Evolutionary conservation across 2,888 invertebrate species (phyloP).

Genomic region (Tuta absoluta): DNA sequence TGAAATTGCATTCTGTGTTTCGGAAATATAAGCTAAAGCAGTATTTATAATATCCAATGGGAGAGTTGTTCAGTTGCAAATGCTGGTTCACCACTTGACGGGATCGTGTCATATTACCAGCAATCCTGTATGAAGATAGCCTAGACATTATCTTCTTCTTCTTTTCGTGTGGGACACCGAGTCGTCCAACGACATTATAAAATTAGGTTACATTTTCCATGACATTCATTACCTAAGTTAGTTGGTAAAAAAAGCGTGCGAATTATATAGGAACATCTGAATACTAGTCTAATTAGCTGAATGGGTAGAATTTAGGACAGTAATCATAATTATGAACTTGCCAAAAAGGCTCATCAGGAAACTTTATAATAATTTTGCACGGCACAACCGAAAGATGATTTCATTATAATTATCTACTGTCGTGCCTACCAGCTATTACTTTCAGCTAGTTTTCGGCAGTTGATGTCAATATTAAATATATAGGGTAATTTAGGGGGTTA

Average conservation of each 20-base stretch:
- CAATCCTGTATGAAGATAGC: no score
- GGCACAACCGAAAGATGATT: slow-evolving; percentile 33
- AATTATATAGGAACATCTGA: not conserved
- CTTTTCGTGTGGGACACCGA: no score
- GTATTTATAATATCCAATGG: not conserved
- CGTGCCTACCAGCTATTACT: slow-evolving; percentile 47
- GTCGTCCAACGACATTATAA: no score
- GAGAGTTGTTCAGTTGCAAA: no score
- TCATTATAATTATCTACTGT: slow-evolving; percentile 44
- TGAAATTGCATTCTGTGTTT: not conserved
- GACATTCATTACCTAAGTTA: no score
- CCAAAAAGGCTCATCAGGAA: slow-evolving; percentile 8
- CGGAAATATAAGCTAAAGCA: not conserved
- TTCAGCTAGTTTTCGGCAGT: slow-evolving; percentile 15
- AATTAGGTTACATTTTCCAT: no score
- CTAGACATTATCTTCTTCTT: no score
- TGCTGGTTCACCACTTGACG: no score
- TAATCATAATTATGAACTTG: slow-evolving; percentile 11
- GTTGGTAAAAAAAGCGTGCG: not conserved
- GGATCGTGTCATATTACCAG: no score
- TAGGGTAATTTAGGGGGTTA: no score
- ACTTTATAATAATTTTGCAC: slow-evolving; percentile 11
- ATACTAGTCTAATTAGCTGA: not conserved
- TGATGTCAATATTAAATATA: slow-evolving; percentile 20
- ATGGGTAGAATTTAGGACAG: not conserved